Base-by-base conservation (phyloP, 2,888 invertebrate genomes). In the Callyntrura guangdongensis region DNA sequence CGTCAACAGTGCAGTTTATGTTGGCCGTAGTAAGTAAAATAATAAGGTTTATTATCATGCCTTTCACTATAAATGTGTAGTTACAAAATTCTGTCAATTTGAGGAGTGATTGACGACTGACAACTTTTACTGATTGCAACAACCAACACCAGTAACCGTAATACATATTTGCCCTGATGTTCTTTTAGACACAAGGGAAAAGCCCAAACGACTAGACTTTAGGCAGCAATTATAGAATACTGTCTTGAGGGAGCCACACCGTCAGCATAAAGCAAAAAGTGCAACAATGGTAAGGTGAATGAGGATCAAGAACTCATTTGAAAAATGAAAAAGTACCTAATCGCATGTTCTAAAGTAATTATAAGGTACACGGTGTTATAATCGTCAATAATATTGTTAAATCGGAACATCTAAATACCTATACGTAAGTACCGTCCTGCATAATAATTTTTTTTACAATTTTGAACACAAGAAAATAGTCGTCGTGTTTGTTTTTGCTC, bases 81-180 rank as follows among this genome's bases (percentile, higher is more conserved):
- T 69, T 69, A 74, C 3, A 17, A 6, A n/a, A n/a, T n/a, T n/a
- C n/a, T n/a, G n/a, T 2, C 27, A 53, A 1, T 27, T 56, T 53
- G 1, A 20, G 22, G 17, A 47, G 36, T 36, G 72, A 72, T 85
- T 72, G 85, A 77, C 20, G 1, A 49, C 12, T 72, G 53, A 36
- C 59, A 72, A 85, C 85, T 85, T 85, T 84, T 84, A 69, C 84
- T 84, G 84, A 72, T 85, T 85, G 8, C 25, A 20, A 27, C 11
- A 27, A 72, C 56, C 20, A 47, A 27, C 11, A 67, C 25, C 22
- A 67, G 56, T 27, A 53, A 56, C n/a, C 56, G 20, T 69, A 56
- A 82, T 45, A 74, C n/a, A n/a, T n/a, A n/a, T n/a, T n/a, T n/a
- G n/a, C n/a, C n/a, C n/a, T 22, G 47, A 53, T 84, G 84, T 84